These are phyloP conservation scores for Stenodema calcarata DNA, from an alignment of 2,888 invertebrate species.

Conservation along the genomic window DNA sequence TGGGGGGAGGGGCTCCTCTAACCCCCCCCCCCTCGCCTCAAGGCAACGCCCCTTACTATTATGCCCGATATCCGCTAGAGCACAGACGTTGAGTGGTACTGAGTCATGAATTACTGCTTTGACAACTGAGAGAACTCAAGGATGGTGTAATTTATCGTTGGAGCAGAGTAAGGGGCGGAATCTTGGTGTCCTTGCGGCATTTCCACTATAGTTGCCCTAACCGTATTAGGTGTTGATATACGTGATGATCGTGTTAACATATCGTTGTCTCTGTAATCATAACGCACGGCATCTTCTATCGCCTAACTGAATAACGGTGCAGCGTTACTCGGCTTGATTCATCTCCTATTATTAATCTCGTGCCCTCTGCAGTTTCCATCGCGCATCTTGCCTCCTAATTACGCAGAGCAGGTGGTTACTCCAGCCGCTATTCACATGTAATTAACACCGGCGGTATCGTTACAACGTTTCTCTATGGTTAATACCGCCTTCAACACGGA, in stretches of 20 bases:
- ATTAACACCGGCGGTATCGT: neutral
- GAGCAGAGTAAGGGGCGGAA: neutral
- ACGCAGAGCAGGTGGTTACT: constrained; percentile 2
- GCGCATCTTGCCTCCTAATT: constrained; percentile 24
- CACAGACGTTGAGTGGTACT: neutral
- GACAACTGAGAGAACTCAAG: neutral
- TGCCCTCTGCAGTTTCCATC: neutral
- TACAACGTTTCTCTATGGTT: too few species aligned
- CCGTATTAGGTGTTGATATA: constrained; percentile 26
- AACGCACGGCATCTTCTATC: neutral
- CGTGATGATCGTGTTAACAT: constrained; percentile 30
- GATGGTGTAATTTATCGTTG: neutral
- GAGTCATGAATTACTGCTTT: neutral
- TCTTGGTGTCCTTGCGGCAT: neutral
- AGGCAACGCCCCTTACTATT: too few species aligned
- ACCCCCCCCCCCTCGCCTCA: too few species aligned
- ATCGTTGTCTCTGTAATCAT: constrained; percentile 27
- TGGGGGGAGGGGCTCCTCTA: too few species aligned
- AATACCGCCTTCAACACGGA: neutral
- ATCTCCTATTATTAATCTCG: constrained; percentile 38
- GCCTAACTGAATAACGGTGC: constrained; percentile 9
- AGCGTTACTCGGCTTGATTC: constrained; percentile 18
- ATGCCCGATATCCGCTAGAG: too few species aligned
- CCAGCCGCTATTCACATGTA: constrained; percentile 25
- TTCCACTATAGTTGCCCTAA: neutral